Evolutionary conservation across 2,797 vertebrate genomes (phyloP), one percentile per base, ranked within the genome.

Genomic region (Acanthornis magna): DNA sequence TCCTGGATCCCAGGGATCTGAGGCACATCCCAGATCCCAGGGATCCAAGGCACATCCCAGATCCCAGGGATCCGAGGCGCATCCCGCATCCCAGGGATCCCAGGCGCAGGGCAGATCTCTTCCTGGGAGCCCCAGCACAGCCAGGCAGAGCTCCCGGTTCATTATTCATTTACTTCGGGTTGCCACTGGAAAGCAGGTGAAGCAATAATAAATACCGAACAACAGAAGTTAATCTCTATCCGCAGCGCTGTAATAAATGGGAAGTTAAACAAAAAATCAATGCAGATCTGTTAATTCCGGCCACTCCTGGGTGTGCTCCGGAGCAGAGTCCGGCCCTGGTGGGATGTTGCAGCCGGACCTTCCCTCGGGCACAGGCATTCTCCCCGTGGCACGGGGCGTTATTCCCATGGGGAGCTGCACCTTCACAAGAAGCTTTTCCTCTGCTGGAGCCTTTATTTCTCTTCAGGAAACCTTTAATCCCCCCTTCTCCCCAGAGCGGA

Each of bases 201-300:
- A 92, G 73, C 86, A 86, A 80, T 61, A 92, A 91, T 74, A 95
- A 93, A 91, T 18, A 73, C 90, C 73, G 10, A 81, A 62, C 85
- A 38, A 5, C 3, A 19, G 17, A 58, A 82, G 91, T 89, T 91
- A 50, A 84, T 96, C 94, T 92, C 94, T 61, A 57, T 45, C 93
- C 62, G 7, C 36, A 29, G 89, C 21, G 5, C 43, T 30, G 90
- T 85, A 91, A 94, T 82, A 73, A 94, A 97, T 76, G 96, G 78
- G 93, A 61, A 84, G 45, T 85, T 92, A 76, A 95, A 83, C 74
- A 71, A 48, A 54, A 93, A 93, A 95, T 95, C 92, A 2, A 70
- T 95, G 83, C 2, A 2, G 65, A 17, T 63, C 72, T 67, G 92
- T 62, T 89, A 80, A 87, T 85, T 82, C 77, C 1, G 4, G 61